These are phyloP conservation scores for Venusia cambrica DNA, from an alignment of 2,888 invertebrate genomes.

Conservation along the genomic window DNA sequence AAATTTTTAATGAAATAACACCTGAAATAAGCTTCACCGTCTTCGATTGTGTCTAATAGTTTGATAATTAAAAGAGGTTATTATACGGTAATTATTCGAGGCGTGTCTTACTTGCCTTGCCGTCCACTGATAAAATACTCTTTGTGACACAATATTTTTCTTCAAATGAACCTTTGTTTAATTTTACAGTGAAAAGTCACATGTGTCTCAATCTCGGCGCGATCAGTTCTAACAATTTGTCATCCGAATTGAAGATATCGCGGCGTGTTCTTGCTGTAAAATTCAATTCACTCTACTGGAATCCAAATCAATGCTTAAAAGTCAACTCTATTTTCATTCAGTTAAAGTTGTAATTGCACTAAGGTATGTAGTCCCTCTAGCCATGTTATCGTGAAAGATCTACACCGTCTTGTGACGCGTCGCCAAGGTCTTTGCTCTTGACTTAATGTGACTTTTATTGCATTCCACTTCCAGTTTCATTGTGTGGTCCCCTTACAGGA, in stretches of 20 bases:
- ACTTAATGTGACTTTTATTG: slow-evolving; percentile 76
- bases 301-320: background rate
- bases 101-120: slow-evolving; percentile 33
- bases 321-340: background rate
- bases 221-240: slow-evolving; percentile 12
- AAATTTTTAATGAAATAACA: slow-evolving; percentile 74
- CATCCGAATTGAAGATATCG: slow-evolving; percentile 18
- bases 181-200: too few relatives aligned
- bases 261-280: slow-evolving; percentile 43
- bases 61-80: slow-evolving; percentile 54
- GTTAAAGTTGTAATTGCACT: slow-evolving; percentile 7
- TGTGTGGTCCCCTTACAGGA: slow-evolving; percentile 51
- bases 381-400: slow-evolving; percentile 6
- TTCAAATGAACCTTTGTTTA: too few relatives aligned
- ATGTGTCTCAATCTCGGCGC: background rate
- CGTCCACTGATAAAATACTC: too few relatives aligned
- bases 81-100: slow-evolving; percentile 40
- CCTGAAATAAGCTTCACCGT: slow-evolving; percentile 72
- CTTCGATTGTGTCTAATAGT: slow-evolving; percentile 51
- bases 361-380: too few relatives aligned
- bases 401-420: slow-evolving; percentile 34
- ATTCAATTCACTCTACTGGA: slow-evolving; percentile 39
- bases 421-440: slow-evolving; percentile 56
- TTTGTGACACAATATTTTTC: too few relatives aligned
- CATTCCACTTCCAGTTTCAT: slow-evolving; percentile 59